Evolutionary conservation across 2,888 invertebrate species (phyloP), one percentile per base, ranked within the genome.

Genomic region (Oscheius sp.): DNA sequence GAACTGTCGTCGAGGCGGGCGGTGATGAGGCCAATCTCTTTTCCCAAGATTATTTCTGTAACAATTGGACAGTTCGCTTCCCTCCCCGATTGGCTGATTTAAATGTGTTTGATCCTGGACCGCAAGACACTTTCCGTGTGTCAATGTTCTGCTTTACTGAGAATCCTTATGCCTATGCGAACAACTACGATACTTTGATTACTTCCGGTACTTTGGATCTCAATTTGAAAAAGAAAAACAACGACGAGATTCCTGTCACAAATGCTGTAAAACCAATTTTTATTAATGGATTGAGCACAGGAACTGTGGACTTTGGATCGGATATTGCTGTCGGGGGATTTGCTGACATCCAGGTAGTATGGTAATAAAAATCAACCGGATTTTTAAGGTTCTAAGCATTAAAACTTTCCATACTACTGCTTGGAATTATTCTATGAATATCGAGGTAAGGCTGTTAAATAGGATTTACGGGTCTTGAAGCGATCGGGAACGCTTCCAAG

Each of bases 81-180:
- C 72, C 72, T 9, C 27, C 53, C n/a, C 61, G 18, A 16, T 27
- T 72, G 1, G 16, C 45, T 1, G 59, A 70, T 18, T 16, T 70
- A 29, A 72, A 72, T 63, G 41, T 72, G 1, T 21, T 16, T 9
- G 23, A 18, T 12, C 41, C 45, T n/a, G 56, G 58, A 9, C 58
- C 66, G 41, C 27, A 12, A 2, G 63, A 72, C 16, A 23, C 59
- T 13, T 74, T 74, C 35, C 74, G 74, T 13, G 69, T 73, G 12
- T 63, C 66, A 1, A 13, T 82, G 69, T 56, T 79, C 64, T 70
- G 69, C 27, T 55, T 75, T 73, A 58, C 61, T 5, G 45, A 52
- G 16, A 84, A 84, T 69, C 81, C 81, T n/a, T 77, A 82, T 69
- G 70, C 72, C 7, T 84, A 77, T 55, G 76, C 77, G n/a, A 76